phyloP scores from a whole-genome alignment of 1,140 invertebrate species.

The Colletes gigas region DNA sequence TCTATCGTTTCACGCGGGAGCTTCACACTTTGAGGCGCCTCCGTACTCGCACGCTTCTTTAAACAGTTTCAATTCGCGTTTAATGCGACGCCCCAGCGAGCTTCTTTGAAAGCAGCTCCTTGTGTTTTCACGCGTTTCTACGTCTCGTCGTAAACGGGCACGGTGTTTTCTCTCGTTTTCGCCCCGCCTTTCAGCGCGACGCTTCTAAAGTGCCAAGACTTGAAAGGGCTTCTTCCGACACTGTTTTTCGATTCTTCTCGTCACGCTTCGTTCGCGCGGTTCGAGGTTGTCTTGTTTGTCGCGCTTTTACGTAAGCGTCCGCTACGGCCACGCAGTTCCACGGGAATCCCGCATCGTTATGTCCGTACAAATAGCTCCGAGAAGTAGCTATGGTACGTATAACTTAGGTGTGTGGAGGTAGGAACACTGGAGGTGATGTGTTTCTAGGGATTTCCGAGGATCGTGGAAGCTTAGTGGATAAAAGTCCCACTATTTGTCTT shows the following conservation, averaged over 20 bases:
- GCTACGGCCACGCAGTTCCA: background rate
- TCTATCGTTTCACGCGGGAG: background rate
- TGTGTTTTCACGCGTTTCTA: slow-evolving; percentile 10
- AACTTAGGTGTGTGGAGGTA: too few relatives aligned
- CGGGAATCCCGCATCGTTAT: background rate
- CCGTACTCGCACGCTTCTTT: background rate
- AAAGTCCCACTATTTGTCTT: too few relatives aligned
- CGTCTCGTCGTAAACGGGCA: background rate
- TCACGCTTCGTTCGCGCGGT: background rate
- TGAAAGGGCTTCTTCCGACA: slow-evolving; percentile 13
- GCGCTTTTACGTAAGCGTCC: background rate
- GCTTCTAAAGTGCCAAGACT: slow-evolving; percentile 13
- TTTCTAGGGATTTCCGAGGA: too few relatives aligned
- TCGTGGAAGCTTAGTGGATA: too few relatives aligned
- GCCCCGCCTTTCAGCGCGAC: background rate
- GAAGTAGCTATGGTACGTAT: background rate
- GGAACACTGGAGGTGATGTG: too few relatives aligned
- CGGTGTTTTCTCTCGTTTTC: slow-evolving; percentile 12
- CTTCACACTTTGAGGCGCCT: background rate
- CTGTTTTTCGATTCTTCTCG: slow-evolving; percentile 12
- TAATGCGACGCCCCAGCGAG: background rate
- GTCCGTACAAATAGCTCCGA: background rate
- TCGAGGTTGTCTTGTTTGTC: background rate
- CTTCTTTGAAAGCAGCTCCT: slow-evolving; percentile 12
- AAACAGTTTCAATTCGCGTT: slow-evolving; percentile 23